phyloP scores from a whole-genome alignment of 2,888 invertebrate genomes.

The Cephus runcator region DNA sequence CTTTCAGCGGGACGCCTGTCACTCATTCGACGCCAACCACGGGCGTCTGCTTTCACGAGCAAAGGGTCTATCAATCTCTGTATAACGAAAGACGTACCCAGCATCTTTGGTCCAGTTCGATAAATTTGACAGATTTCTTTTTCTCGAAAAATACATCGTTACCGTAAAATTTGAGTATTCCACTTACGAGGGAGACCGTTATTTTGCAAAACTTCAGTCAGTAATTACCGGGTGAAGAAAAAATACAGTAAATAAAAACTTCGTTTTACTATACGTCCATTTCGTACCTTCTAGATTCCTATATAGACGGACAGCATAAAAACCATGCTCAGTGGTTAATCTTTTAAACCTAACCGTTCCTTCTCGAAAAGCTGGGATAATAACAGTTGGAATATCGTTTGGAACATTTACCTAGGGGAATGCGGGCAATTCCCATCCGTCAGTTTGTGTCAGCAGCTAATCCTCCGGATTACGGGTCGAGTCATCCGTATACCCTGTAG shows the following conservation, averaged over 20 bases:
- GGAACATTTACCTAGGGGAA: background rate
- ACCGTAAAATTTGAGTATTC: background rate
- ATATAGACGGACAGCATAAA: background rate
- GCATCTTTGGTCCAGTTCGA: background rate
- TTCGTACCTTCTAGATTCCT: background rate
- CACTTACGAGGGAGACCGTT: background rate
- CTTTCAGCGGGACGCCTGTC: conserved; percentile 55
- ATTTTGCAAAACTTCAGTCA: background rate
- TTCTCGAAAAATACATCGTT: too few relatives aligned
- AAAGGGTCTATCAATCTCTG: background rate
- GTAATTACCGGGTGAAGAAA: background rate
- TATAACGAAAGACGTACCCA: background rate
- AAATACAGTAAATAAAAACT: background rate
- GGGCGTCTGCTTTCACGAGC: background rate
- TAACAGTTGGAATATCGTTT: conserved; percentile 2
- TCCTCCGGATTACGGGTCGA: conserved; percentile 14
- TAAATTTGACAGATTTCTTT: background rate
- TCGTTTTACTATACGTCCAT: background rate
- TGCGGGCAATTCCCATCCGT: conserved; percentile 14
- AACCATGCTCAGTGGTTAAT: background rate
- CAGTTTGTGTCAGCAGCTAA: conserved; percentile 17
- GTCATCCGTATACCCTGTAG: conserved; percentile 1
- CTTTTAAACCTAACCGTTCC: background rate
- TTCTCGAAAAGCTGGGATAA: conserved; percentile 1
- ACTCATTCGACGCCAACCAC: conserved; percentile 34